A percentile compares a stretch with the other conserved stretches of the same genome.
Evolutionary conservation across 2,113 vertebrate genomes (phyloP).

Genomic region (Lepisosteus oculatus): DNA sequence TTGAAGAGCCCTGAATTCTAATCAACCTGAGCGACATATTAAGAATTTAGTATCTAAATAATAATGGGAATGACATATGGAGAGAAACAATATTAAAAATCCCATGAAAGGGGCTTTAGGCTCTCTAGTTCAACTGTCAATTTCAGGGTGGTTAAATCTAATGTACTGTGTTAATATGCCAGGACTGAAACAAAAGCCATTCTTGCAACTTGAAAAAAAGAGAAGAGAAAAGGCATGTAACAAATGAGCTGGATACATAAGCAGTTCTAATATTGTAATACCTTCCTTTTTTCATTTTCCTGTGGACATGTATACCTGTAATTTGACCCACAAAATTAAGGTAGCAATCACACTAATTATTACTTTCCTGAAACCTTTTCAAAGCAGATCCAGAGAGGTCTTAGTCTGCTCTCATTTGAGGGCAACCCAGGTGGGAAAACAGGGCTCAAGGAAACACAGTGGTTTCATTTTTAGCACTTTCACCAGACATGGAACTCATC

Average conservation of each 20-base stretch:
- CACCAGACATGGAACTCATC: constrained; percentile 51
- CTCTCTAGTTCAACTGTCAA: constrained; percentile 81
- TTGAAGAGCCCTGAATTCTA: constrained; percentile 98
- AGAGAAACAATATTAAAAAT: constrained; percentile 89
- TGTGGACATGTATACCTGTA: constrained; percentile 19
- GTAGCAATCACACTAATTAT: constrained; percentile 72
- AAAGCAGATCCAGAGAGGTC: constrained; percentile 57
- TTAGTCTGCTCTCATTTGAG: constrained; percentile 55
- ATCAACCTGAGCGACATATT: constrained; percentile 99
- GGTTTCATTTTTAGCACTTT: constrained; percentile 74
- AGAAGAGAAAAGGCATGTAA: background rate
- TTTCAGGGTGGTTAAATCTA: constrained; percentile 82
- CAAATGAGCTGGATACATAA: constrained; percentile 1
- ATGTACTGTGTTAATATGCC: constrained; percentile 79
- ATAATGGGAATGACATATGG: constrained; percentile 89
- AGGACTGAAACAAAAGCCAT: constrained; percentile 56
- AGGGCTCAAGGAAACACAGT: constrained; percentile 62
- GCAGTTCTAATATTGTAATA: background rate
- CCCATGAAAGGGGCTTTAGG: constrained; percentile 81
- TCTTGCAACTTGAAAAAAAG: constrained; percentile 9
- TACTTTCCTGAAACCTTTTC: constrained; percentile 62
- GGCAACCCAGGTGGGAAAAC: constrained; percentile 56
- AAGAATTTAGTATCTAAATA: constrained; percentile 96
- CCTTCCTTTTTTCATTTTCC: constrained; percentile 28
- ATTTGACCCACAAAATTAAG: constrained; percentile 66